Base-by-base conservation (phyloP, 2,888 invertebrate species). In the Drosophila subquinaria region DNA sequence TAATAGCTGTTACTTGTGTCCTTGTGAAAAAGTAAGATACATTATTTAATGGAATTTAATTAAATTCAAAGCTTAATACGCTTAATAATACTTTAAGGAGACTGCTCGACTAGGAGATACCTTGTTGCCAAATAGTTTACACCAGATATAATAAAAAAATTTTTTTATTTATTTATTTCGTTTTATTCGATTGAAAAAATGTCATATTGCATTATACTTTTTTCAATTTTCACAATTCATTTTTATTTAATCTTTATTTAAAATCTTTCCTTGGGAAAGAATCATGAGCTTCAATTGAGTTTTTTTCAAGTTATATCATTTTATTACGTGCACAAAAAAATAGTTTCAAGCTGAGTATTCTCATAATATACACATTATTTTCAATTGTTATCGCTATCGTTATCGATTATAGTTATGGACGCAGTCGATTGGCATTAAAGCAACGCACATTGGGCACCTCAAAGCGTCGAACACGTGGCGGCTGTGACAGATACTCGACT, bases 391-490 rank as follows among this genome's bases (percentile, higher is more conserved):
- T 45, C 48, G 48, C 13, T n/a, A 38, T 15, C 15, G 15, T 15
- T 9, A 9, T 23, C 20, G 20, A 15, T 23, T 13, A 40, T 15
- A 35, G 20, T 50, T 55, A 8, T 64, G 23, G 15, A 77, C 74
- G 50, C 76, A 79, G 61, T 77, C 69, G 15, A 20, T 42, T 43
- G 10, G 35, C 36, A 10, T 63, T 75, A 2, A 75, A 51, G 33
- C 76, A 79, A 42, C 30, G 17, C 20, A 90, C 81, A 15, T 57
- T 56, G 17, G 90, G 90, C 27, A 76, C 43, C 53, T 73, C 81
- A 47, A 72, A 63, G 38, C 89, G 90, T 10, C 62, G 68, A 1
- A 89, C 89, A 13, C 56, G 59, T 0, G 90, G 89, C 43, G 90
- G 79, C 50, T 65, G 73, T 4, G 43, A 40, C 35, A 90, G 68